Evolutionary conservation across 1,140 invertebrate genomes (phyloP), one percentile per base, ranked within the genome.

Genomic region (Eulimnadia texana): DNA sequence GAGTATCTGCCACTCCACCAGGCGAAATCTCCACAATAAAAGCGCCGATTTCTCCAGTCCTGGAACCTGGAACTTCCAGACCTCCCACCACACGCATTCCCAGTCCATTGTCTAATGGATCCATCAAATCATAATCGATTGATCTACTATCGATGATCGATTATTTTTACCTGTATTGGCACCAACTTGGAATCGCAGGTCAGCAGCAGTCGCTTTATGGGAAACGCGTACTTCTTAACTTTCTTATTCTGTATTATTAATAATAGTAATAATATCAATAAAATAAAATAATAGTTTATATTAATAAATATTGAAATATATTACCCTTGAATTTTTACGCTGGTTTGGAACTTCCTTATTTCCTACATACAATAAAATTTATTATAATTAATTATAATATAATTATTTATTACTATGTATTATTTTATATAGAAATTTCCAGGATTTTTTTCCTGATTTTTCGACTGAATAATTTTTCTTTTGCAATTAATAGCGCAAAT

Each of bases 61-160:
- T 72, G 0, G 72, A 70, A 13, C 74, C 74, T 25, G 75, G 73
- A 11, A 82, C 73, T 63, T 74, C 72, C 68, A 82, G 79, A 11
- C 81, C 81, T 24, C 81, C 81, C 50, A 81, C 74, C 6, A 83
- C 76, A 68, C 77, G 78, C 76, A 83, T 77, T 9, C 81, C 81
- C 19, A 84, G 69, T 23, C 78, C 78, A 66, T 73, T 77, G 24
- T 68, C 71, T 69, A 13, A 42, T 42, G 6, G 16, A 42, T 6
- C 33, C 6, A 42, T 42, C 33, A 16, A 42, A 6, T 42, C 16
- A 9, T 42, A 42, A n/a, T n/a, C n/a, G n/a, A n/a, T 28, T 50
- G 11, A 64, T 64, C 28, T 66, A 65, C 50, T 53, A 0, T 23
- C 23, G 20, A 28, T n/a, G 22, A 3, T 54, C 28, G 24, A 58